Evolutionary conservation across 2,113 vertebrate species (phyloP).

Genomic region (Cephalopholis sonnerati): DNA sequence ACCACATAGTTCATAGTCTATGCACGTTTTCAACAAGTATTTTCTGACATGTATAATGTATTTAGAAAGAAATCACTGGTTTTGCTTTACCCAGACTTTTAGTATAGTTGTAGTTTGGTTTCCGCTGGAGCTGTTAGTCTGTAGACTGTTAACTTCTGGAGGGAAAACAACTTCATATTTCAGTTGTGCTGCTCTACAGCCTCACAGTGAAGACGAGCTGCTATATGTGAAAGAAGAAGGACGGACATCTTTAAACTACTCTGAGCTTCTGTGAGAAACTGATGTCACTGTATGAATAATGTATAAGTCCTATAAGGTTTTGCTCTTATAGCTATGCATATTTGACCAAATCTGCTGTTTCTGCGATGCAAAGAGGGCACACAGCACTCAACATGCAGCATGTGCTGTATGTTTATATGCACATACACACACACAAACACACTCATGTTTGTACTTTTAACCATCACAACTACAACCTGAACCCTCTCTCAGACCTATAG

Average conservation of each 20-base stretch:
- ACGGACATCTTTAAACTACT: slow-evolving; percentile 10
- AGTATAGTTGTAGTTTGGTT: too few species aligned
- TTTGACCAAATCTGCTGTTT: slow-evolving; percentile 45
- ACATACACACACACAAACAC: not conserved
- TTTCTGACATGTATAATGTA: too few species aligned
- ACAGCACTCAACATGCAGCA: slow-evolving; percentile 43
- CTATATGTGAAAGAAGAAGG: not conserved
- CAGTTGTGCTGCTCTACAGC: not conserved
- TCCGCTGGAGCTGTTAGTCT: too few species aligned
- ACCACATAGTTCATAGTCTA: too few species aligned
- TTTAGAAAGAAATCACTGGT: too few species aligned
- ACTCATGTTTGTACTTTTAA: not conserved
- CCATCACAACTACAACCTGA: not conserved
- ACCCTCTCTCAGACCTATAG: not conserved
- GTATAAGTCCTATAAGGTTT: slow-evolving; percentile 40
- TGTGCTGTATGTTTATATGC: not conserved
- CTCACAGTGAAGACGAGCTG: not conserved
- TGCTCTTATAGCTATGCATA: slow-evolving; percentile 55
- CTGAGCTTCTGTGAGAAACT: slow-evolving; percentile 30
- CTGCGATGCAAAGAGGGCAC: not conserved
- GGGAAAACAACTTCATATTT: not conserved
- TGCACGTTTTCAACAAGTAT: too few species aligned
- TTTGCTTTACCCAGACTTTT: too few species aligned
- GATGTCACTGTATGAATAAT: slow-evolving; percentile 61
- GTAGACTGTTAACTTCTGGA: not conserved